phyloP scores from a whole-genome alignment of 2,888 invertebrate genomes.

The Drosophila ezoana region DNA sequence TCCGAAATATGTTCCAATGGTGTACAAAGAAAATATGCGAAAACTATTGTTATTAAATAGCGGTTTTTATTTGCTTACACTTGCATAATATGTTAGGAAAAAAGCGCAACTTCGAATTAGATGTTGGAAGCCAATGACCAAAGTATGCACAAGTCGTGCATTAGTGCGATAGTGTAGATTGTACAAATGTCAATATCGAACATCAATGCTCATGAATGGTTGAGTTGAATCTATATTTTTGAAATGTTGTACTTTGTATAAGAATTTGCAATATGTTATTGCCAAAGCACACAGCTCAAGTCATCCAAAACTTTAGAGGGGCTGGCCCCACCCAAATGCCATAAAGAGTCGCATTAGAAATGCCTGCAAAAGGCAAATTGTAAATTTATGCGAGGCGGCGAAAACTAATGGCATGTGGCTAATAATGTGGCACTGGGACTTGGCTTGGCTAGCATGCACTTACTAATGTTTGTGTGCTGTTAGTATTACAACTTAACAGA shows the following conservation, averaged over 20 bases:
- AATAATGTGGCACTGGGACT: slow-evolving; percentile 54
- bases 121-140: neutral
- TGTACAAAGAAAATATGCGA: slow-evolving; percentile 36
- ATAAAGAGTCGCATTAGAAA: slow-evolving; percentile 67
- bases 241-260: neutral
- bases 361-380: slow-evolving; percentile 60
- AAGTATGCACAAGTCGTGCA: neutral
- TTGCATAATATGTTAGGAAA: slow-evolving; percentile 10
- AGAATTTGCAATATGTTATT: slow-evolving; percentile 22
- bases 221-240: slow-evolving; percentile 18
- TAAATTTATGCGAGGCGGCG: slow-evolving; percentile 57
- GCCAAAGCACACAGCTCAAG: slow-evolving; percentile 30
- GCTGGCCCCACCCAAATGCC: slow-evolving; percentile 28
- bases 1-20: slow-evolving; percentile 39
- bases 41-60: slow-evolving; percentile 44
- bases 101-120: slow-evolving; percentile 4
- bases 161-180: neutral
- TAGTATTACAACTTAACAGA: slow-evolving; percentile 65
- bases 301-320: slow-evolving; percentile 32
- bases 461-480: slow-evolving; percentile 30
- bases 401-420: slow-evolving; percentile 67
- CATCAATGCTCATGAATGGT: neutral
- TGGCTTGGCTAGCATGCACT: slow-evolving; percentile 26
- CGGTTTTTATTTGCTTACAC: slow-evolving; percentile 2
- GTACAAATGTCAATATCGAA: neutral